phyloP scores from a whole-genome alignment of 2,797 vertebrate genomes.

The Epinephelus coioides region DNA sequence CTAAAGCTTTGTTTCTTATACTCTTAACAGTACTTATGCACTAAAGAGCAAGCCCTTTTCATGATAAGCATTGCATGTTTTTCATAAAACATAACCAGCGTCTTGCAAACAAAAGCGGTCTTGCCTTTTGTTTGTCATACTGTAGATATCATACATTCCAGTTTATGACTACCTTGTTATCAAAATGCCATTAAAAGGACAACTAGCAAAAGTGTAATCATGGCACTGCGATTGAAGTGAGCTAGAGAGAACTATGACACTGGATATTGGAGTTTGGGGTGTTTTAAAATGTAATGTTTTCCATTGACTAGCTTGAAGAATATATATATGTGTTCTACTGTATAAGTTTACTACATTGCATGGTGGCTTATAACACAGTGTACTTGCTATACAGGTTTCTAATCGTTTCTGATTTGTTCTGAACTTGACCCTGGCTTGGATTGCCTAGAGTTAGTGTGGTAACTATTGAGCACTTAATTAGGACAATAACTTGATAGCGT shows the following conservation, averaged over 20 bases:
- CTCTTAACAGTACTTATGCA: background rate
- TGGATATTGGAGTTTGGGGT: background rate
- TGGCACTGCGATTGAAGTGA: background rate
- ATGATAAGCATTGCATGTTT: background rate
- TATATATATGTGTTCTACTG: background rate
- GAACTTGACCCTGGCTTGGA: background rate
- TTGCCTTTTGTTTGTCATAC: background rate
- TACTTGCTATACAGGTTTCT: background rate
- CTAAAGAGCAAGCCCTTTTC: background rate
- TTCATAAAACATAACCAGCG: background rate
- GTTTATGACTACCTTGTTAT: background rate
- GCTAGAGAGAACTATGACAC: background rate
- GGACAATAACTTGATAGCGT: slow-evolving; percentile 1
- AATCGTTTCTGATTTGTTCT: background rate
- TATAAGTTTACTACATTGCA: background rate
- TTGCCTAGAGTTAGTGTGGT: background rate
- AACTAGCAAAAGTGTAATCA: background rate
- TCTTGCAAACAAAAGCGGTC: background rate
- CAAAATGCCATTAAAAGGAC: background rate
- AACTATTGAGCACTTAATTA: slow-evolving; percentile 30
- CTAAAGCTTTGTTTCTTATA: background rate
- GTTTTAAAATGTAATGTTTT: background rate
- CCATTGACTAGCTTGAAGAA: background rate
- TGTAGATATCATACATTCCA: background rate
- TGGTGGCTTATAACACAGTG: background rate